A percentile compares a stretch with the other conserved stretches of the same genome.
These are phyloP conservation scores for Papilio glaucus DNA, from an alignment of 1,140 invertebrate species.

Conservation along the genomic window DNA sequence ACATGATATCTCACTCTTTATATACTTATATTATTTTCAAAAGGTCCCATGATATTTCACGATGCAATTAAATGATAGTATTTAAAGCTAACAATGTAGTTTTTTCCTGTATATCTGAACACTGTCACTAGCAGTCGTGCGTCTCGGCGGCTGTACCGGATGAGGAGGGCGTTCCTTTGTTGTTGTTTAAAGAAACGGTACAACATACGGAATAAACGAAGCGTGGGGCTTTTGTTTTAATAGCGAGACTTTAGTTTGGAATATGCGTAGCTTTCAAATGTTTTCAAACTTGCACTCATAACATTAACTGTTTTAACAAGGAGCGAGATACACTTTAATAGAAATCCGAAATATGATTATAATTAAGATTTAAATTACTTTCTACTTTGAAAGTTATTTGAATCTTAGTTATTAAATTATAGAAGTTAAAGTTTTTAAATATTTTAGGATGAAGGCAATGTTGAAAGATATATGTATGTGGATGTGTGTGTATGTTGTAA, in stretches of 20 bases:
- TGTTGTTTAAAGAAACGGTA: conserved; percentile 15
- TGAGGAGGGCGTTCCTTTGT: neutral
- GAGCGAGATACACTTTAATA: neutral
- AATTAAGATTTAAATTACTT: too few relatives aligned
- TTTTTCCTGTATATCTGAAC: conserved; percentile 1
- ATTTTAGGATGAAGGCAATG: too few relatives aligned
- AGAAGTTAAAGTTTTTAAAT: too few relatives aligned
- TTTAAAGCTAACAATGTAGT: neutral
- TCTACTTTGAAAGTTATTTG: too few relatives aligned
- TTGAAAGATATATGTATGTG: too few relatives aligned
- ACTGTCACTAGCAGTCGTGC: neutral
- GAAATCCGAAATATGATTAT: too few relatives aligned
- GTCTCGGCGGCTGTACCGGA: neutral
- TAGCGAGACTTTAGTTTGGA: neutral
- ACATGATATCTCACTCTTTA: too few relatives aligned
- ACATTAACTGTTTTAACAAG: neutral
- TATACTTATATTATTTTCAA: too few relatives aligned
- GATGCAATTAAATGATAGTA: neutral
- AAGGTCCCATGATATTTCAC: too few relatives aligned
- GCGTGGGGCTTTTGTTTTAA: neutral
- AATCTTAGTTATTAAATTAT: too few relatives aligned
- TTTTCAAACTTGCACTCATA: neutral
- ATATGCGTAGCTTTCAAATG: conserved; percentile 9
- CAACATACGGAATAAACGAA: conserved; percentile 21
- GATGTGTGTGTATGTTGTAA: too few relatives aligned